phyloP scores from a whole-genome alignment of 1,140 invertebrate genomes.

The Piezodorus guildinii region DNA sequence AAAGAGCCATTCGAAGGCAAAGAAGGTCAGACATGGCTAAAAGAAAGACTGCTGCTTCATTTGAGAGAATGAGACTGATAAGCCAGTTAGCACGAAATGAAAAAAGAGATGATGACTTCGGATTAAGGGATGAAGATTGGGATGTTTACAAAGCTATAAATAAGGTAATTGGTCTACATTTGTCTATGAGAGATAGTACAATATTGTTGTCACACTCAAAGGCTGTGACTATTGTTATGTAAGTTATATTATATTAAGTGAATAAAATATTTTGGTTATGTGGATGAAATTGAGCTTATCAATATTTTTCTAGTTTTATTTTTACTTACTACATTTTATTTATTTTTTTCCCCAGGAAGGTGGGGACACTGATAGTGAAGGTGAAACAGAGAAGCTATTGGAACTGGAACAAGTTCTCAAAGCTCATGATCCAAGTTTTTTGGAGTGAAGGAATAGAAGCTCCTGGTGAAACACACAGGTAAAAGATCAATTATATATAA shows the following conservation, averaged over 20 bases:
- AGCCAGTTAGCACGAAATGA: constrained; percentile 72
- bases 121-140: constrained; percentile 87
- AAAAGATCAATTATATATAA: no score
- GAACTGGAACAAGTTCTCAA: constrained; percentile 76
- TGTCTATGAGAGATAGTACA: neutral
- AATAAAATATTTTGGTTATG: no score
- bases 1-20: constrained; percentile 56
- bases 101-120: constrained; percentile 83
- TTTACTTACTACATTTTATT: constrained; percentile 4
- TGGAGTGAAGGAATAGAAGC: constrained; percentile 38
- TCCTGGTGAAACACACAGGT: constrained; percentile 18
- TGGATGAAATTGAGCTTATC: no score
- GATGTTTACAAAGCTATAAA: constrained; percentile 89
- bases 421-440: constrained; percentile 69
- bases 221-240: neutral
- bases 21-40: constrained; percentile 77
- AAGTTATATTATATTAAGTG: no score
- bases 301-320: no score
- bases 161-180: constrained; percentile 40
- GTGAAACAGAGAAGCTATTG: constrained; percentile 75
- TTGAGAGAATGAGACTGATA: constrained; percentile 87
- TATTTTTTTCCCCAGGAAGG: constrained; percentile 40
- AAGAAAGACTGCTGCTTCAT: constrained; percentile 75
- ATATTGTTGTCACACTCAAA: neutral
- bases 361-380: constrained; percentile 79